phyloP scores from a whole-genome alignment of 2,797 vertebrate genomes.

The Antrozous pallidus region DNA sequence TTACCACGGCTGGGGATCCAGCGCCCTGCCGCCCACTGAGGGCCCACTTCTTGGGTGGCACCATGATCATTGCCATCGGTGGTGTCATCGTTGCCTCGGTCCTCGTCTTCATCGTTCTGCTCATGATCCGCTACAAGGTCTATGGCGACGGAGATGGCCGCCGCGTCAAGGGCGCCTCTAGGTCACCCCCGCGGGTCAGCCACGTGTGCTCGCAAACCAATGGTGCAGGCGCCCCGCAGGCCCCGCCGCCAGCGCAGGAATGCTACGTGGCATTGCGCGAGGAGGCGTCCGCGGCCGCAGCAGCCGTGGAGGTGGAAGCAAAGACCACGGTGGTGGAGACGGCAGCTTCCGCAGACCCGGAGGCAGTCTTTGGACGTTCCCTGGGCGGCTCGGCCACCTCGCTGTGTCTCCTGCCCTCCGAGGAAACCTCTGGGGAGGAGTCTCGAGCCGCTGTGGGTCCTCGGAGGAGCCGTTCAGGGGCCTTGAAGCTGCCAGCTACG shows the following conservation, averaged over 20 bases:
- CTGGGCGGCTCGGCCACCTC: conserved; percentile 90
- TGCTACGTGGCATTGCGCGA: conserved; percentile 84
- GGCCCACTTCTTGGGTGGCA: conserved; percentile 93
- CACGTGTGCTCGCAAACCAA: conserved; percentile 90
- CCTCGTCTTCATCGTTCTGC: conserved; percentile 95
- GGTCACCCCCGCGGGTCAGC: conserved; percentile 78
- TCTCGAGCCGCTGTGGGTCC: conserved; percentile 30
- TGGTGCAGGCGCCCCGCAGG: conserved; percentile 80
- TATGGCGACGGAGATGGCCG: conserved; percentile 86
- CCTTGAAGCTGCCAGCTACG: conserved; percentile 62
- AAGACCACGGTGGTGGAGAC: conserved; percentile 79
- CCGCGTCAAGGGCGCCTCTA: conserved; percentile 80
- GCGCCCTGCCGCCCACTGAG: conserved; percentile 91
- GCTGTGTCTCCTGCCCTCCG: conserved; percentile 90
- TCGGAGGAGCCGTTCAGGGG: conserved; percentile 72
- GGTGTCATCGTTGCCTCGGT: conserved; percentile 95
- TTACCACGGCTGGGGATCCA: conserved; percentile 88
- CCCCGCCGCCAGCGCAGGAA: conserved; percentile 77
- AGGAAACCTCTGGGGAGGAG: conserved; percentile 85
- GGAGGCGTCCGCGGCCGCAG: conserved; percentile 62
- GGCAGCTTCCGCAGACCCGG: background rate
- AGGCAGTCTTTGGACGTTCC: conserved; percentile 52
- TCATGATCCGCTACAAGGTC: conserved; percentile 96
- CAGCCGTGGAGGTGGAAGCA: conserved; percentile 85
- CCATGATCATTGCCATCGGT: conserved; percentile 97